These are phyloP conservation scores for Cervus canadensis DNA, from an alignment of 2,113 vertebrate genomes.

Conservation along the genomic window DNA sequence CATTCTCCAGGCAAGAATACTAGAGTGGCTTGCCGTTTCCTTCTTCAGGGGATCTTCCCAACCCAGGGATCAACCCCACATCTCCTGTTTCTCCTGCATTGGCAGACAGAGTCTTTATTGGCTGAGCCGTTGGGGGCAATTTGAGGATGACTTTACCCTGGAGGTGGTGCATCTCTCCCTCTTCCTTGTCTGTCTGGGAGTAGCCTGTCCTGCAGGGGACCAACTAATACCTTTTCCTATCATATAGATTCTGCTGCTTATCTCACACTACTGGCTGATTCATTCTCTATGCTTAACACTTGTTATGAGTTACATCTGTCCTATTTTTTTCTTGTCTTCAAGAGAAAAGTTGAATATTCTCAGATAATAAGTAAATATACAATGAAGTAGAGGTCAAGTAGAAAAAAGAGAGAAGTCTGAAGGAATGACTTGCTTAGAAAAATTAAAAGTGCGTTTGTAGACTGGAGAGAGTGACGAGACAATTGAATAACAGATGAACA, in stretches of 20 bases:
- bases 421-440: slow-evolving; percentile 28
- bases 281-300: background rate
- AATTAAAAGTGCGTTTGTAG: background rate
- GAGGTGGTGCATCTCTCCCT: background rate
- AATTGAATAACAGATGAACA: background rate
- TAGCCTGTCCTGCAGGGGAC: background rate
- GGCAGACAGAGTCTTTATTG: background rate
- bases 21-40: background rate
- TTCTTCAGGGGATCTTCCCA: background rate
- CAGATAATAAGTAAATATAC: background rate
- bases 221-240: background rate
- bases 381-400: background rate
- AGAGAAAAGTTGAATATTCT: background rate
- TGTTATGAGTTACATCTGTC: background rate
- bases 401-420: background rate
- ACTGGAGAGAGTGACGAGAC: background rate
- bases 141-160: background rate
- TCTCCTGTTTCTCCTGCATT: background rate
- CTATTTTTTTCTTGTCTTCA: background rate
- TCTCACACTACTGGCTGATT: background rate
- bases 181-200: background rate
- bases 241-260: background rate
- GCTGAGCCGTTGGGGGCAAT: background rate
- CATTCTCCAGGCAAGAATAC: background rate
- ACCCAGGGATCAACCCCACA: background rate